These are phyloP conservation scores for Taurulus bubalis DNA, from an alignment of 2,113 vertebrate genomes.

Conservation along the genomic window DNA sequence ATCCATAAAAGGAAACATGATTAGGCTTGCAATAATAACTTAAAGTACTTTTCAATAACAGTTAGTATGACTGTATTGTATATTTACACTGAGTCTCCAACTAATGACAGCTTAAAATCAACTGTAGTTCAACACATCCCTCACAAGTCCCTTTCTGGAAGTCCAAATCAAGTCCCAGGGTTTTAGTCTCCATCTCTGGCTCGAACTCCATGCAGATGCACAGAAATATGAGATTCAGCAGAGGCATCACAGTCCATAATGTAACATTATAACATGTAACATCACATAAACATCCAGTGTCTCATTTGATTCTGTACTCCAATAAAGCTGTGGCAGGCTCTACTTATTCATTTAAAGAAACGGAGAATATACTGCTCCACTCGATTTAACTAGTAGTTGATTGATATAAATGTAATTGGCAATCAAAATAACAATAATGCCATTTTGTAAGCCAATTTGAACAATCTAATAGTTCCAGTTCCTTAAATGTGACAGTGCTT, in stretches of 20 bases:
- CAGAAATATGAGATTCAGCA: too few species aligned
- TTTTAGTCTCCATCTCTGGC: neutral
- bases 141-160: neutral
- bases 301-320: neutral
- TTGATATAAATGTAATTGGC: neutral
- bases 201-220: neutral
- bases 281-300: neutral
- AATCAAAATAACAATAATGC: neutral
- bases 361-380: neutral
- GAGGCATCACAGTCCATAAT: neutral
- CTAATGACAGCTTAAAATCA: neutral
- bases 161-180: neutral
- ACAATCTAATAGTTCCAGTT: neutral
- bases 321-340: neutral
- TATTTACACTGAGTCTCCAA: neutral
- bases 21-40: too few species aligned
- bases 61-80: neutral
- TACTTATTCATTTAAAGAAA: neutral
- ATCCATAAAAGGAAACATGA: neutral
- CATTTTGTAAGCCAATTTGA: neutral
- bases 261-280: neutral
- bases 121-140: too few species aligned
- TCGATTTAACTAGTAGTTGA: neutral
- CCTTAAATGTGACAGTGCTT: neutral
- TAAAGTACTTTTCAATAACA: neutral